A percentile compares a stretch with the other conserved stretches of the same genome.
Conservation (phyloP, 2,888 invertebrate species). For the Parapristionchus giblindavisi region DNA sequence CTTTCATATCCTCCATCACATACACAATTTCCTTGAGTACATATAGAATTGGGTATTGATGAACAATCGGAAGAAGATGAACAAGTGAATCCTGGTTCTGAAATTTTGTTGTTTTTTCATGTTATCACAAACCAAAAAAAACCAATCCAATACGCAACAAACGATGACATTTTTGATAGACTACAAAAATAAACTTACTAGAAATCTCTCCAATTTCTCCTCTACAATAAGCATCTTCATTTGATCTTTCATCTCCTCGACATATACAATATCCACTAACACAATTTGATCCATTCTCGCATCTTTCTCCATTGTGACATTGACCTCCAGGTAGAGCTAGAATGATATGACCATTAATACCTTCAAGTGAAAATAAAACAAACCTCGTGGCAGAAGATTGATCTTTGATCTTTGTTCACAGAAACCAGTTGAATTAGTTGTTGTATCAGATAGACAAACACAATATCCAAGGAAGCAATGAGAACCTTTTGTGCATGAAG, state of each 20-base stretch:
- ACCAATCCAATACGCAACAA: too few species aligned
- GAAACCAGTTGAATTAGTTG: conserved; percentile 55
- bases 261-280: conserved; percentile 41
- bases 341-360: not conserved
- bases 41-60: conserved; percentile 23
- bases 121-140: too few species aligned
- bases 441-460: conserved; percentile 19
- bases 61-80: conserved; percentile 30
- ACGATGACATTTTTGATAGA: too few species aligned
- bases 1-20: conserved; percentile 25
- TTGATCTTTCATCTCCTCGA: conserved; percentile 14
- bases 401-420: conserved; percentile 43
- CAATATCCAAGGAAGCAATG: conserved; percentile 36
- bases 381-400: conserved; percentile 27
- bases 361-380: not conserved
- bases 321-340: conserved; percentile 43
- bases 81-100: conserved; percentile 27
- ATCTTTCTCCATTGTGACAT: conserved; percentile 35
- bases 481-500: conserved; percentile 6
- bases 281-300: conserved; percentile 43
- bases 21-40: conserved; percentile 1
- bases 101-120: not conserved
- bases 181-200: not conserved
- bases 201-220: not conserved
- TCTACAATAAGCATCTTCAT: conserved; percentile 2